Evolutionary conservation across 2,888 invertebrate genomes (phyloP), one percentile per base, ranked within the genome.

Genomic region (Diadegma fenestrale): DNA sequence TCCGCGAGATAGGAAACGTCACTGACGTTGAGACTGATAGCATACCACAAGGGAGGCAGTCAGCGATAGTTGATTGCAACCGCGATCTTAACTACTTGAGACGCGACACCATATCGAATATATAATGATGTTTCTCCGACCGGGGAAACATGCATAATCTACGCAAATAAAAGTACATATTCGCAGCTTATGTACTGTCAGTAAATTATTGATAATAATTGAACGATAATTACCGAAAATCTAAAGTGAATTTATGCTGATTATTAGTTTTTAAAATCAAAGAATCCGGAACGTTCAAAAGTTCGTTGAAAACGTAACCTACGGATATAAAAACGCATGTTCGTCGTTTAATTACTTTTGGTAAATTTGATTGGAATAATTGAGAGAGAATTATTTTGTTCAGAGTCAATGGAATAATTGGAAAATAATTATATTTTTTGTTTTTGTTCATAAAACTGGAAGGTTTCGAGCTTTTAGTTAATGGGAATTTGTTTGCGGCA

Each of bases 21-120:
- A 14, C 69, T 19, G 64, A 48, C 72, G 64, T 61, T 64, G 22
- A n/a, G 63, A 78, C 72, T 58, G 77, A 66, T 82, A 82, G 66
- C 51, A 66, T 58, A 54, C 77, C 82, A 19, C 66, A 30, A 37
- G 66, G 26, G 64, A 72, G 37, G 51, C 77, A 78, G 77, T 72
- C 82, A 72, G 45, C 72, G 30, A 45, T 71, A 71, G 64, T 72
- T 77, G 66, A 82, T 77, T 77, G 54, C 64, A 45, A 71, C 43
- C 26, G 10, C 30, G 51, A 82, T 82, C 58, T 72, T 78, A 69
- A 82, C 71, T 61, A 33, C 58, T 26, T 61, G 30, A 43, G 48
- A 30, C 48, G n/a, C 43, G 19, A 68, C 48, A 17, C 26, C 43
- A 41, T 69, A 33, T 45, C 14, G 43, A 33, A 33, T 14, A 51